Evolutionary conservation across 2,113 vertebrate species (phyloP), one percentile per base, ranked within the genome.

Genomic region (Phrynosoma blainvillii): DNA sequence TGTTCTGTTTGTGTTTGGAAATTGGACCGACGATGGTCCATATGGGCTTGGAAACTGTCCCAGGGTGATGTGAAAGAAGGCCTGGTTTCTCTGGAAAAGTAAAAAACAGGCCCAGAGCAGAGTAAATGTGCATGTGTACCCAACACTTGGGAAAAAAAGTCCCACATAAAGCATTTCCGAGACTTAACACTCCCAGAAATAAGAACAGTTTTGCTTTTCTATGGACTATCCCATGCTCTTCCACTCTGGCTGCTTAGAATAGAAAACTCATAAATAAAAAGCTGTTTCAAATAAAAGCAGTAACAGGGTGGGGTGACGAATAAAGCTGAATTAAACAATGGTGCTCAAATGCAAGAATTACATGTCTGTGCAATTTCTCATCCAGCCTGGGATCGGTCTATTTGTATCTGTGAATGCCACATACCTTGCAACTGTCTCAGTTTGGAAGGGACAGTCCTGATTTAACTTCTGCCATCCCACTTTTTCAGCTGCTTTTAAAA

Each of bases 1-100:
- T 2, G 83, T 85, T 92, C 74, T 90, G 87, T 90, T 79, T 88
- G 85, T 74, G 75, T 88, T 93, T 92, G 86, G 93, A 91, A 93
- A 90, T 23, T 21, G 11, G 75, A 77, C 91, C 87, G 88, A 89
- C 86, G 62, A 62, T 10, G 92, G 75, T 83, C 93, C 82, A 30
- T 78, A n/a, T 73, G 87, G 4, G 0, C 78, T 93, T 93, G 92
- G 93, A 94, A 86, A 87, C 25, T 3, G 42, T 87, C 91, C 89
- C 82, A 11, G 30, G 59, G 86, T 88, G 87, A 3, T 47, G 93
- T 88, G 93, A 94, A 88, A 92, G 90, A 40, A 56, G 56, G 92
- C 89, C 92, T 82, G 23, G 82, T 59, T 89, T 90, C 16, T 4
- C 86, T 89, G 92, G 90, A 93, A 93, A 91, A 91, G 42, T 75